Evolutionary conservation across 2,888 invertebrate species (phyloP).

Genomic region (Sinodicranocentrus sp.): DNA sequence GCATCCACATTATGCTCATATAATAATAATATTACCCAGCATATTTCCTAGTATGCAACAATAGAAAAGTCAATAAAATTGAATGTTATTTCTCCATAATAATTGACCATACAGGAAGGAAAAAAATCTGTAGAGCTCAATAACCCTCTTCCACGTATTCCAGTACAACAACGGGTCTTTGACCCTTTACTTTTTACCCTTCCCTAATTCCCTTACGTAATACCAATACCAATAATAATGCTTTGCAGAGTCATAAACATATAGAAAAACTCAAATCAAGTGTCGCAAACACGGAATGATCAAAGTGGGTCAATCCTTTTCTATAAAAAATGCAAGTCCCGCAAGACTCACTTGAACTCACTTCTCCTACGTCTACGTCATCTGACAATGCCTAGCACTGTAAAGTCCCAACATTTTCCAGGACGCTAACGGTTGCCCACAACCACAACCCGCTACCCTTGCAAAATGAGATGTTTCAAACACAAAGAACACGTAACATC

Average conservation of each 20-base stretch:
- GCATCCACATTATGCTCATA: background rate
- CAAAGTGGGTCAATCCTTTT: constrained; percentile 21
- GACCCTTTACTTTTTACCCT: constrained; percentile 48
- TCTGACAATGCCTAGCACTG: too few relatives aligned
- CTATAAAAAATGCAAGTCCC: constrained; percentile 39
- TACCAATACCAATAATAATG: too few relatives aligned
- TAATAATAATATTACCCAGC: constrained; percentile 10
- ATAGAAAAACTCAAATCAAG: background rate
- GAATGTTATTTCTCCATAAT: constrained; percentile 20
- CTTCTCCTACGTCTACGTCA: too few relatives aligned
- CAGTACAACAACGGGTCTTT: constrained; percentile 32
- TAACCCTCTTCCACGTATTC: constrained; percentile 42
- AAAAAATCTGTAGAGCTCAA: constrained; percentile 24
- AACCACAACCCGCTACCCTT: constrained; percentile 49
- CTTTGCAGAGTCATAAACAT: constrained; percentile 8
- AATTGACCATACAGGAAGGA: constrained; percentile 9
- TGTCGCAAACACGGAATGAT: background rate
- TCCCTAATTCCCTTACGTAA: constrained; percentile 31
- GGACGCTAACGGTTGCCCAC: constrained; percentile 55
- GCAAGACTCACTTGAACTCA: constrained; percentile 9
- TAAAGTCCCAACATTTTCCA: constrained; percentile 31
- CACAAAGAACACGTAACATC: too few relatives aligned
- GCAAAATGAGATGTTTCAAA: too few relatives aligned
- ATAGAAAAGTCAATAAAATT: constrained; percentile 32
- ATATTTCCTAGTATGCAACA: too few relatives aligned